A percentile compares a stretch with the other conserved stretches of the same genome.
Conservation (phyloP, 2,888 invertebrate species). For the Leptinotarsa peninsularis region DNA sequence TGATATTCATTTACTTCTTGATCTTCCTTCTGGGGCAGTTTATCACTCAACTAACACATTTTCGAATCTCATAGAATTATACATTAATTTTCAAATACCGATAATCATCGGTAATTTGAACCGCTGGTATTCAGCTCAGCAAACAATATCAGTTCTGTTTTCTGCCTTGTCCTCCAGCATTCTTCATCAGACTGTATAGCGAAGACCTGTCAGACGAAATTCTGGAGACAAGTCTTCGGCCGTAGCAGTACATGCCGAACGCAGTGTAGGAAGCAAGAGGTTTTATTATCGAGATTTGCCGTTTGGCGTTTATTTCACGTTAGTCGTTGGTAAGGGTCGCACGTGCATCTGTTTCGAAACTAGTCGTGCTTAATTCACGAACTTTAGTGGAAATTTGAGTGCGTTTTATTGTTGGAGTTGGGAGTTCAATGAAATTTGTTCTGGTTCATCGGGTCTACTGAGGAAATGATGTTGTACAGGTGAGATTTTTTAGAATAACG, state of each 20-base stretch:
- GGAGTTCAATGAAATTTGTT: slow-evolving; percentile 8
- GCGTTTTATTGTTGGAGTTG: slow-evolving; percentile 1
- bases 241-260: slow-evolving; percentile 28
- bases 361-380: slow-evolving; percentile 3
- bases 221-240: slow-evolving; percentile 32
- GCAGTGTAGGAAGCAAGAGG: slow-evolving; percentile 25
- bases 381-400: slow-evolving; percentile 11
- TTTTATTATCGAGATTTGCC: slow-evolving; percentile 32
- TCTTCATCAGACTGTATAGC: slow-evolving; percentile 30
- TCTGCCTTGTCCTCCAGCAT: not conserved
- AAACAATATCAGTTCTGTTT: slow-evolving; percentile 3
- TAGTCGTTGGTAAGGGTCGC: slow-evolving; percentile 22
- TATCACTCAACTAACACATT: not conserved
- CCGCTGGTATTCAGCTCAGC: not conserved
- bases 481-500: not conserved
- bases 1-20: no score
- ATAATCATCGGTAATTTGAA: not conserved
- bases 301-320: slow-evolving; percentile 34
- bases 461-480: slow-evolving; percentile 19
- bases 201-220: slow-evolving; percentile 39
- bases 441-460: slow-evolving; percentile 7
- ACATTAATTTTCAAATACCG: not conserved
- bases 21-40: no score
- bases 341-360: slow-evolving; percentile 29
- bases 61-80: no score